Evolutionary conservation across 1,140 invertebrate species (phyloP).

Genomic region (Carposina sasakii): DNA sequence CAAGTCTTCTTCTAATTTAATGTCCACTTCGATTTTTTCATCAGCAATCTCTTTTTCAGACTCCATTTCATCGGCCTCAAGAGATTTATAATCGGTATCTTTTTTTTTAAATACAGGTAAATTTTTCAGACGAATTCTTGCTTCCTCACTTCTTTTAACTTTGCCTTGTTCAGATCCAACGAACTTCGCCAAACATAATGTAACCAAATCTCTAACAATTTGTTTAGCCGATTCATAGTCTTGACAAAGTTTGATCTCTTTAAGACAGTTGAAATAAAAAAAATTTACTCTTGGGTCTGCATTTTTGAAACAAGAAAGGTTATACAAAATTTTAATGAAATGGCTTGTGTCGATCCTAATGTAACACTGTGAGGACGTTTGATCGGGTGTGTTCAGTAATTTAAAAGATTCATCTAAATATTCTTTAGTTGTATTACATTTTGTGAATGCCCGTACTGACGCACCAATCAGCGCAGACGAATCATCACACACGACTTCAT

Average conservation of each 20-base stretch:
- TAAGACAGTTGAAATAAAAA: constrained; percentile 1
- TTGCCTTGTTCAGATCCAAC: not conserved
- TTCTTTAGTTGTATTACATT: not conserved
- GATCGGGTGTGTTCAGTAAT: not conserved
- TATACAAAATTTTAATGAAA: constrained; percentile 3
- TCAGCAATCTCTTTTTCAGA: not conserved
- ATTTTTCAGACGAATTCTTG: not conserved
- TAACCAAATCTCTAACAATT: not conserved
- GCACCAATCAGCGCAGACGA: constrained; percentile 1
- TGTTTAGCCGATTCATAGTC: not conserved
- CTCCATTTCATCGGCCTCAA: no score
- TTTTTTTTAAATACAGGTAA: not conserved
- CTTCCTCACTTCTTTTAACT: not conserved
- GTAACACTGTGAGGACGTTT: not conserved
- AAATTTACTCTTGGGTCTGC: not conserved
- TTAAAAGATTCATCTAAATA: not conserved
- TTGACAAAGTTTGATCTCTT: not conserved
- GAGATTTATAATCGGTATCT: not conserved
- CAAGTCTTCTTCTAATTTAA: not conserved
- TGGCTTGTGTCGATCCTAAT: constrained; percentile 1
- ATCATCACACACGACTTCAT: constrained; percentile 1
- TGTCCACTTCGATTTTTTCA: not conserved
- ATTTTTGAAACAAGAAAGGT: not conserved
- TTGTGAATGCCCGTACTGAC: not conserved
- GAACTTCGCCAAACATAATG: not conserved